Percentiles rank a stretch among this genome's conserved stretches.
Conservation (phyloP, 2,113 vertebrate genomes). For the Menura novaehollandiae region DNA sequence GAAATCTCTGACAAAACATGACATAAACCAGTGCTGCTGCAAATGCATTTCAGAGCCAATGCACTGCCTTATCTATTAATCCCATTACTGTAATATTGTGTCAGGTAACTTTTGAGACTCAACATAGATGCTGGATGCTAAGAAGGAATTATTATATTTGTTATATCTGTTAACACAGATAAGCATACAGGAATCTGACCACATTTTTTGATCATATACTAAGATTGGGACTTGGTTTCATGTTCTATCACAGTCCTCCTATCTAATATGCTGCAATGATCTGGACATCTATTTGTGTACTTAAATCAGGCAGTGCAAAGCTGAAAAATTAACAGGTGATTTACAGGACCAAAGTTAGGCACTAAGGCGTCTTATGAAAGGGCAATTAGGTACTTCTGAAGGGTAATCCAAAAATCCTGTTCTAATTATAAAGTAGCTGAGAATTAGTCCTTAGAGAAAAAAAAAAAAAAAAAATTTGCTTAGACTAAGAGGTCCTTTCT, state of each 20-base stretch:
- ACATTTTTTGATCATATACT: not conserved
- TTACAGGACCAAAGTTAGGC: not conserved
- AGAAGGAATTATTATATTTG: not conserved
- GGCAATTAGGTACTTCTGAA: not conserved
- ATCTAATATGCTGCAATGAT: not conserved
- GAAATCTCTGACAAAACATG: slow-evolving; percentile 29
- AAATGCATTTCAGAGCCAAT: not conserved
- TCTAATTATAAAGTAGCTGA: not conserved
- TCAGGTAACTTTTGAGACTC: not conserved
- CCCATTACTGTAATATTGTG: not conserved
- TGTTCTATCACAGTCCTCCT: not conserved
- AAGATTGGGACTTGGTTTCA: rapidly evolving
- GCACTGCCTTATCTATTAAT: not conserved
- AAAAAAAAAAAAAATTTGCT: not conserved
- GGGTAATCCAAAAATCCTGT: not conserved
- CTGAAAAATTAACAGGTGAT: slow-evolving; percentile 34
- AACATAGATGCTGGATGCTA: not conserved
- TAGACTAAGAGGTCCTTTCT: not conserved
- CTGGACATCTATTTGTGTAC: not conserved
- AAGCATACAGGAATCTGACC: not conserved
- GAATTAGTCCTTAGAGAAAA: not conserved
- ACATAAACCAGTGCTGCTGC: slow-evolving; percentile 12
- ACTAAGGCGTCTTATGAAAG: not conserved
- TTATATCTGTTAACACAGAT: not conserved
- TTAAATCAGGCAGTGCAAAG: not conserved